Base-by-base conservation (phyloP, 2,797 vertebrate genomes). In the Dendrocincla fuliginosa region DNA sequence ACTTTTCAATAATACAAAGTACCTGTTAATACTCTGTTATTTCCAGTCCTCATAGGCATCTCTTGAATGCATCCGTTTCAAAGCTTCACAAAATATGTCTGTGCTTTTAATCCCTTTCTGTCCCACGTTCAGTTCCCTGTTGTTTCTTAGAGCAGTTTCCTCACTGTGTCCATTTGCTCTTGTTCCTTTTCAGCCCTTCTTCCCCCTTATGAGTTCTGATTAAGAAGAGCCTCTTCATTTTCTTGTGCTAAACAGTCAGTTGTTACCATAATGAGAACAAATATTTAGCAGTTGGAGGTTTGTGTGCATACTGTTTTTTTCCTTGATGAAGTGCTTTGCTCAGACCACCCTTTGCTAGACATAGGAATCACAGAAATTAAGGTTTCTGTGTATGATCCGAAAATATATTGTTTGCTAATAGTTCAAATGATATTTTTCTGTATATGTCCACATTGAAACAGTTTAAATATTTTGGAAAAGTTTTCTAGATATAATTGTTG, bases 21-120 rank as follows among this genome's bases (percentile, higher is more conserved):
- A 37, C 16, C 52, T 63, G 8, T 74, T 90, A 73, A 60, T 59
- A 16, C 9, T 67, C 49, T 39, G 9, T 63, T 78, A 52, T 25
- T 73, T 23, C 9, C 25, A 56, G 32, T 35, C 52, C 67, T 82
- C 10, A 2, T 16, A 47, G 53, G 9, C 46, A 63, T 20, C 13
- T 33, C 33, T 70, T 68, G 35, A 80, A 74, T 60, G n/a, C 13
- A 64, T 57, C 32, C 10, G 0, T 84, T 85, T 78, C 30, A 78
- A 4, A 93, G 28, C 46, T 46, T 3, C 32, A 47, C 11, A 22
- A n/a, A 67, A 55, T 46, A 0, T 1, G 0, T 41, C 56, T 49
- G 10, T 76, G 30, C 5, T 42, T 92, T 87, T 81, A 44, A 20
- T 55, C 6, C 28, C 46, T 49, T 19, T 63, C 24, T 85, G 28